Base-by-base conservation (phyloP, 2,113 vertebrate genomes). In the Rafetus swinhoei region DNA sequence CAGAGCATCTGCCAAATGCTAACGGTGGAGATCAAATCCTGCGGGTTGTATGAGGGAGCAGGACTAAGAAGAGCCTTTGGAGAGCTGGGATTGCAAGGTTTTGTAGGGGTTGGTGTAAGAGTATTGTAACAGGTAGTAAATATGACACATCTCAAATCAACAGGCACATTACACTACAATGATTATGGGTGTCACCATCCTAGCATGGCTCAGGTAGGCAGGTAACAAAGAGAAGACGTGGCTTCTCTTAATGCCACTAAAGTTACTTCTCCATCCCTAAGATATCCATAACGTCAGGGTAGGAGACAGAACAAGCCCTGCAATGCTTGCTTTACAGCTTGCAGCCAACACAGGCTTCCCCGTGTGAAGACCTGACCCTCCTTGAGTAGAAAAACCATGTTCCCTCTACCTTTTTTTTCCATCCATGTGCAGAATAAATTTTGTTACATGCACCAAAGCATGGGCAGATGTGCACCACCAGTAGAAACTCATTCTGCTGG, bases 121-220 rank as follows among this genome's bases (percentile, higher is more conserved):
- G 95, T 95, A 92, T 77, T 94, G 94, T 96, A 97, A 97, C 97
- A 96, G 1, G 13, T 57, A 22, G 95, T 69, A 97, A 97, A 97
- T 97, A 93, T 0, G 35, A 92, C 3, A 10, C 95, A 92, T 88
- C 92, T 94, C 93, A 87, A 97, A 97, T 97, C 97, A 97, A 45
- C 92, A 52, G 74, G 95, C 89, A 94, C 95, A 97, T 97, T 90
- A 69, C 94, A 74, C 79, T 9, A 5, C 93, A 57, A 50, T 97
- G 95, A 96, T 94, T 76, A 29, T 13, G 7, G 79, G 91, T 94
- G 95, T 94, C 97, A 92, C 79, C 85, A 79, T 2, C 88, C 95
- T 25, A 9, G 72, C 60, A 7, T 8, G 89, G 91, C 93, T 82
- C 65, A 56, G 95, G 81, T 84, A 32, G 55, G 60, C 81, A 24